Base-by-base conservation (phyloP, 2,888 invertebrate genomes). In the Ophioninae sp. region DNA sequence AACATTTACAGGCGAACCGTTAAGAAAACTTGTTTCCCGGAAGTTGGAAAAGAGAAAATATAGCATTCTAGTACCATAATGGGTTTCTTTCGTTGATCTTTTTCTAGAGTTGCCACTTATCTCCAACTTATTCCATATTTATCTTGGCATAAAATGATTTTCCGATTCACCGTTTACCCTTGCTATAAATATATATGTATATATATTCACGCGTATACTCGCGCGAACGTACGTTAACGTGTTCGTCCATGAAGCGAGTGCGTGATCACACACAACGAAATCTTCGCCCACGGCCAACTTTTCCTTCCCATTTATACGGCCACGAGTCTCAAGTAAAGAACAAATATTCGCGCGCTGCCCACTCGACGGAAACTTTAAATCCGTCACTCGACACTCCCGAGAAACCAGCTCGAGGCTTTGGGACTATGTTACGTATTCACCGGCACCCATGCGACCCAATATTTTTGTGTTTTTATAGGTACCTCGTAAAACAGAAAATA, bases 291-390 rank as follows among this genome's bases (percentile, higher is more conserved):
- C 82, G 79, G 68, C 76, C n/a, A 67, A 57, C 59, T 77, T 64
- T 61, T 6, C 64, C 67, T 61, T 61, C 70, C 30, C 39, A 76
- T 67, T 21, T 76, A 7, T 77, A 41, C 62, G 39, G 13, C 10
- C 57, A 30, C 44, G 64, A 79, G 81, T 78, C 72, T 83, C 80
- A 56, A 83, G 81, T 56, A 56, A 41, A 78, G 78, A 78, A 70
- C 83, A 83, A 83, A 83, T 80, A 83, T 81, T 81, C 81, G 74
- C 81, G 69, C 80, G 65, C 80, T 81, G 83, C 81, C 77, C 81
- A 83, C 83, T 83, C 78, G 83, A 77, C 74, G 81, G 77, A 83
- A 83, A 83, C 83, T 83, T 78, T 74, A 81, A 81, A 81, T 83
- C 78, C 83, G 78, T 81, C 78, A 81, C 74, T 74, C 70, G 70